phyloP scores from a whole-genome alignment of 2,113 vertebrate genomes.

The Tretioscincus oriximinensis region DNA sequence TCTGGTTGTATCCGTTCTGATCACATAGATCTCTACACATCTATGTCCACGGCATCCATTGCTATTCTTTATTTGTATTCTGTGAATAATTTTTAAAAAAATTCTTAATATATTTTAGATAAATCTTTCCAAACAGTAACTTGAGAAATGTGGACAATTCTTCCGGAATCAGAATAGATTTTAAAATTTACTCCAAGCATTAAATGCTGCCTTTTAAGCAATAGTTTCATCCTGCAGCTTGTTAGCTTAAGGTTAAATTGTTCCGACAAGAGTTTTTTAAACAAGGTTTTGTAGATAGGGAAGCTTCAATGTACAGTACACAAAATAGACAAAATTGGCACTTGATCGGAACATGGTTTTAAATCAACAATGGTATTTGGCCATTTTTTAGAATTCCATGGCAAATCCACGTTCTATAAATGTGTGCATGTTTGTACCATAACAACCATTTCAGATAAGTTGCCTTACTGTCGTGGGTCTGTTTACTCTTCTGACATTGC shows the following conservation, averaged over 20 bases:
- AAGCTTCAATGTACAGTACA: conserved; percentile 4
- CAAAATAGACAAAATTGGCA: conserved; percentile 17
- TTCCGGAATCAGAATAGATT: conserved; percentile 16
- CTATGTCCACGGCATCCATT: neutral
- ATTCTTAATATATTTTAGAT: conserved; percentile 17
- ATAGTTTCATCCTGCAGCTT: conserved; percentile 38
- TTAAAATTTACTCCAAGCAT: conserved; percentile 21
- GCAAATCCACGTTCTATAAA: conserved; percentile 17
- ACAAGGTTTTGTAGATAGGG: conserved; percentile 41
- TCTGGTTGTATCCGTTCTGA: neutral
- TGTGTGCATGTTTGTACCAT: conserved; percentile 23
- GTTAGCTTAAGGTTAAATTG: conserved; percentile 29
- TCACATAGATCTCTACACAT: neutral
- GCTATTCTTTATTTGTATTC: conserved; percentile 17
- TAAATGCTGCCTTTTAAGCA: conserved; percentile 22
- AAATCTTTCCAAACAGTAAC: conserved; percentile 18
- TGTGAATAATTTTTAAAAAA: conserved; percentile 7
- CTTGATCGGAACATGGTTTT: conserved; percentile 30
- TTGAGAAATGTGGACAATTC: conserved; percentile 38
- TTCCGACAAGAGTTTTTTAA: conserved; percentile 18
- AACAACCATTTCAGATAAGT: conserved; percentile 65
- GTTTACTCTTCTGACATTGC: conserved; percentile 70
- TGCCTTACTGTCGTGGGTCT: conserved; percentile 68
- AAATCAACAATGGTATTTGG: conserved; percentile 35
- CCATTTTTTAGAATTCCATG: conserved; percentile 10